Base-by-base conservation (phyloP, 2,888 invertebrate species). In the Galeruca laticollis region DNA sequence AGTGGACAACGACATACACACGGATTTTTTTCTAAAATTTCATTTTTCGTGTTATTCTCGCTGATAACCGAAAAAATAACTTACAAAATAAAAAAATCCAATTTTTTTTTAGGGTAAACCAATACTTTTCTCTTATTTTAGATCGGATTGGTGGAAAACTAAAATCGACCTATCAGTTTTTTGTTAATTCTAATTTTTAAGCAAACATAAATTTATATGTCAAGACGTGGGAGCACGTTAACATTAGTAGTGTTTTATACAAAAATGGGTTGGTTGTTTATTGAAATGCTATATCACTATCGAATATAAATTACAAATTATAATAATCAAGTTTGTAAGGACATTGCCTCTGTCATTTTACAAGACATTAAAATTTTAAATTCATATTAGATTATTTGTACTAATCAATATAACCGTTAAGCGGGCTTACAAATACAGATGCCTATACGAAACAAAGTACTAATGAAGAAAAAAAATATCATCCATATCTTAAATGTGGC, bases 261-360 rank as follows among this genome's bases (percentile, higher is more conserved):
- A 47, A 47, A 47, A 47, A 47, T 47, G 18, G 15, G 18, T 47
- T 18, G 43, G 2, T 13, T 43, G 9, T 15, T 18, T 47, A 2
- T 8, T 18, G 18, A 47, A 9, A 47, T 47, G 10, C 9, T 9
- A n/a, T 18, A 47, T 15, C 47, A 56, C 21, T 37, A 51, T 59
- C 31, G 68, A 68, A 68, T 68, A 57, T 68, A 63, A 68, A 68
- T 68, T 56, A 63, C 59, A 68, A 49, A 63, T 68, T 57, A 59
- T 40, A 68, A 68, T 68, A 68, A 57, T 51, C 51, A 62, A 62
- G 31, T 60, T 62, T 52, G 31, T 59, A 15, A 43, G 68, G 63
- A n/a, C 68, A 63, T 57, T 63, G 62, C 47, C 62, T 57, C 57
- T 37, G 10, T 47, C 62, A 47, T 33, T 61, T 60, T 56, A 13